Base-by-base conservation (phyloP, 2,888 invertebrate species). In the Tenthredo notha region DNA sequence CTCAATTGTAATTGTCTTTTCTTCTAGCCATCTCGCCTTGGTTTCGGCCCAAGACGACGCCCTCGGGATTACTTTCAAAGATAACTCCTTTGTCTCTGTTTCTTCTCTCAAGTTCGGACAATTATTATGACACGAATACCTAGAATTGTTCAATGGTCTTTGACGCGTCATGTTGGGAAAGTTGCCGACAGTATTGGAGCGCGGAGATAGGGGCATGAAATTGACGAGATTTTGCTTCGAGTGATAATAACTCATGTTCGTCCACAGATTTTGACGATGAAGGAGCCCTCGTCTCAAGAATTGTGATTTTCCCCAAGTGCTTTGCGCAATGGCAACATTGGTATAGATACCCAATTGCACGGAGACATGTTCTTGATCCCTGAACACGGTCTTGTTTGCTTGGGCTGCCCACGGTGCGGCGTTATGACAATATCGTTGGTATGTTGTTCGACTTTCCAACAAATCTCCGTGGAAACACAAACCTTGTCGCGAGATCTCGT, bases 1-100 rank as follows among this genome's bases (percentile, higher is more conserved):
- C 5, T 93, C 92, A 61, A 93, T 93, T 0, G 92, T 92, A 7
- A 93, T 93, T 0, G 92, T 93, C 75, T 91, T 91, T 37, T 91
- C 91, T 7, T 93, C 93, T 21, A 89, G 89, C 92, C 92, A 93
- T 82, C 90, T 92, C 72, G 88, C 88, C 80, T 92, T 93, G 21
- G 92, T 86, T 77, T 93, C 92, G 0, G 88, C 50, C 93, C 93
- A 93, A 0, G 93, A 90, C 0, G 86, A 86, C 43, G 88, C 87
- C n/a, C 89, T 91, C 5, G 91, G 88, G 7, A 89, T 50, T 85
- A 89, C 90, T 40, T 85, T 86, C 61, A 92, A 93, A 0, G 92
- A 88, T 1, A 91, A 85, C 29, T 88, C 78, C 47, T 50, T 33
- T n/a, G 43, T 43, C 29, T 54, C 78, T 18, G 43, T 65, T 29